Conservation (phyloP, 2,888 invertebrate species). For the Rosalia funebris region DNA sequence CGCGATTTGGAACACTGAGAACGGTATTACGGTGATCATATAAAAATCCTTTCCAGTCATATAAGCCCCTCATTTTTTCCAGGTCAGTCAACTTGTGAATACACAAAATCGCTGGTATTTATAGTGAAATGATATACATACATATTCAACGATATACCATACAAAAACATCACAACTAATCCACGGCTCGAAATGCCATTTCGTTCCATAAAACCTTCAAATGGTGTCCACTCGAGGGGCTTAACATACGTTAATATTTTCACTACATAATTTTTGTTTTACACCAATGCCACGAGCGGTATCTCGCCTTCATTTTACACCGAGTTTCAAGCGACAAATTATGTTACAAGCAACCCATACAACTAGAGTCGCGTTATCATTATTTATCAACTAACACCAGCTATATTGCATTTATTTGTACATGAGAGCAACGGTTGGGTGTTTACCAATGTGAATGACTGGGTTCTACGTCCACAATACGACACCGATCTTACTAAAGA, state of each 20-base stretch:
- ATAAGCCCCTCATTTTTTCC: not conserved
- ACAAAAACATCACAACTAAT: not conserved
- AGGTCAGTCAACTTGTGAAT: not conserved
- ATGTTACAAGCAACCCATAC: slow-evolving; percentile 14
- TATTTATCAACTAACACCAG: slow-evolving; percentile 43
- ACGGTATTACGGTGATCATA: too few relatives aligned
- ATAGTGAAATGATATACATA: too few relatives aligned
- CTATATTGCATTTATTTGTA: slow-evolving; percentile 34
- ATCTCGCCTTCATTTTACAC: slow-evolving; percentile 7
- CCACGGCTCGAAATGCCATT: not conserved
- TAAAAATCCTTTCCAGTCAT: too few relatives aligned
- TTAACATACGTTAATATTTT: too few relatives aligned
- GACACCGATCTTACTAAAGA: slow-evolving; percentile 5
- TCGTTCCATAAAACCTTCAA: not conserved
- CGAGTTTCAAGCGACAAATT: slow-evolving; percentile 10
- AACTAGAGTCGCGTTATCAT: slow-evolving; percentile 30
- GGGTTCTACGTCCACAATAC: slow-evolving; percentile 10
- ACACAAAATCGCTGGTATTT: not conserved
- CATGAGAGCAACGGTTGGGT: slow-evolving; percentile 32
- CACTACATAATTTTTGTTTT: not conserved
- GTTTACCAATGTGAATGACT: slow-evolving; percentile 40
- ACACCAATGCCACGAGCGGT: not conserved
- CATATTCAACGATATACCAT: not conserved
- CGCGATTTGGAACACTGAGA: too few relatives aligned
- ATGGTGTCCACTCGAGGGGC: not conserved